Evolutionary conservation across 2,113 vertebrate genomes (phyloP).

Genomic region (Sminthopsis crassicaudata): DNA sequence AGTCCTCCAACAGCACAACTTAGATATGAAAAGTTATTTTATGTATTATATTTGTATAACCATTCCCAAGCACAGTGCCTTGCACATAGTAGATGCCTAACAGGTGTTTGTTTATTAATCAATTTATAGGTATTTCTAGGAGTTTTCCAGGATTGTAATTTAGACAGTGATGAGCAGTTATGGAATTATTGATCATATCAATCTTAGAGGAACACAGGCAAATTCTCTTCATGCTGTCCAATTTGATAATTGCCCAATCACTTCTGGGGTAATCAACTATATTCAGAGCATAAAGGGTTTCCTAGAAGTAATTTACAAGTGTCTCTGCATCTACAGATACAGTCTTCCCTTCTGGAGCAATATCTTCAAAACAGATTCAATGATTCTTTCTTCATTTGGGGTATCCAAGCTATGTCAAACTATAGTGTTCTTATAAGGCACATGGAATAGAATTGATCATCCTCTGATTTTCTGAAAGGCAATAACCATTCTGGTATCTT

Average conservation of each 20-base stretch:
- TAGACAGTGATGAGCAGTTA: not conserved
- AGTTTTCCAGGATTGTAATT: not conserved
- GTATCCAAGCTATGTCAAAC: not conserved
- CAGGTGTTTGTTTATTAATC: not conserved
- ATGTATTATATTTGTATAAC: not conserved
- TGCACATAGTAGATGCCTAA: not conserved
- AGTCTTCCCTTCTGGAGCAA: not conserved
- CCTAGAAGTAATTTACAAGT: not conserved
- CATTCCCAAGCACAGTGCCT: not conserved
- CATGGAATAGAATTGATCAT: not conserved
- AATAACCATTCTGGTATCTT: conserved; percentile 7
- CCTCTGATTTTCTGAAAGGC: not conserved
- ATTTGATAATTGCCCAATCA: not conserved
- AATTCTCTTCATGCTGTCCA: not conserved
- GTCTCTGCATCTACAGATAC: not conserved
- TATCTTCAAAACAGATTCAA: not conserved
- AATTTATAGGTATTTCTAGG: not conserved
- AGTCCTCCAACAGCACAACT: no score
- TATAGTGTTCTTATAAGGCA: not conserved
- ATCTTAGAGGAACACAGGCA: not conserved
- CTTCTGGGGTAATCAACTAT: not conserved
- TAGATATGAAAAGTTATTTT: not conserved
- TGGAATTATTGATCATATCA: not conserved
- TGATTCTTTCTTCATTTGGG: not conserved
- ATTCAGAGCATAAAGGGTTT: not conserved